Percentiles rank a stretch among this genome's conserved stretches.
Evolutionary conservation across 2,797 vertebrate species (phyloP).

Genomic region (Lithobates sylvaticus): DNA sequence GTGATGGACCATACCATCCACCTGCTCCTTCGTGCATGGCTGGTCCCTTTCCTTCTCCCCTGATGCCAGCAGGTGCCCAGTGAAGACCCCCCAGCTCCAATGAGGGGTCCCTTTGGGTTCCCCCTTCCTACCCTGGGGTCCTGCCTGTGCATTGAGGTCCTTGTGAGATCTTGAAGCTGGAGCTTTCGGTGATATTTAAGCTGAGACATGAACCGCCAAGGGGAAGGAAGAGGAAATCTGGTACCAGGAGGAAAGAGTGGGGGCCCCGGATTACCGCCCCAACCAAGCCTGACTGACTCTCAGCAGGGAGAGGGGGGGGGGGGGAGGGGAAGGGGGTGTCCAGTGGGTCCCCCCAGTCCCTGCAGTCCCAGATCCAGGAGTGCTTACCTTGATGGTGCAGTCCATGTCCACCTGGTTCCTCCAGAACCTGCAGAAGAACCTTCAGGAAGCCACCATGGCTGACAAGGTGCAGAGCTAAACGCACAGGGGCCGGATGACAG

Average conservation of each 20-base stretch:
- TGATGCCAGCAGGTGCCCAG: constrained; percentile 23
- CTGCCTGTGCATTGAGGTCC: neutral
- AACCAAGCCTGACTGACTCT: constrained; percentile 65
- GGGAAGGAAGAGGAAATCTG: constrained; percentile 94
- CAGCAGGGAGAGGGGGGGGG: constrained; percentile 46
- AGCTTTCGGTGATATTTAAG: constrained; percentile 81
- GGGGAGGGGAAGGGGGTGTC: constrained; percentile 58
- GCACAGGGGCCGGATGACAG: constrained; percentile 61
- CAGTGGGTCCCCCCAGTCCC: constrained; percentile 34
- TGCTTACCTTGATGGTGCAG: constrained; percentile 87
- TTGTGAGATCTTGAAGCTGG: neutral
- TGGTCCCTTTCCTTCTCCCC: neutral
- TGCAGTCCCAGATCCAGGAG: constrained; percentile 6
- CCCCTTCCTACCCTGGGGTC: constrained; percentile 8
- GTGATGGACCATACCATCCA: neutral
- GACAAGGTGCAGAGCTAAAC: constrained; percentile 47
- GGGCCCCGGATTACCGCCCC: constrained; percentile 81
- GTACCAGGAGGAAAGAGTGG: constrained; percentile 91
- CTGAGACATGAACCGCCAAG: constrained; percentile 88
- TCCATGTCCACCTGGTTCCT: constrained; percentile 76
- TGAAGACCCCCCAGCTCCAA: constrained; percentile 25
- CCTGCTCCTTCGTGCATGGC: neutral
- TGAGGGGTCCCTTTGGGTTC: too few species aligned
- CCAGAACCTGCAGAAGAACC: constrained; percentile 10
- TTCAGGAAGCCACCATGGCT: constrained; percentile 63